Conservation (phyloP, 1,140 invertebrate genomes). For the Arion vulgaris region DNA sequence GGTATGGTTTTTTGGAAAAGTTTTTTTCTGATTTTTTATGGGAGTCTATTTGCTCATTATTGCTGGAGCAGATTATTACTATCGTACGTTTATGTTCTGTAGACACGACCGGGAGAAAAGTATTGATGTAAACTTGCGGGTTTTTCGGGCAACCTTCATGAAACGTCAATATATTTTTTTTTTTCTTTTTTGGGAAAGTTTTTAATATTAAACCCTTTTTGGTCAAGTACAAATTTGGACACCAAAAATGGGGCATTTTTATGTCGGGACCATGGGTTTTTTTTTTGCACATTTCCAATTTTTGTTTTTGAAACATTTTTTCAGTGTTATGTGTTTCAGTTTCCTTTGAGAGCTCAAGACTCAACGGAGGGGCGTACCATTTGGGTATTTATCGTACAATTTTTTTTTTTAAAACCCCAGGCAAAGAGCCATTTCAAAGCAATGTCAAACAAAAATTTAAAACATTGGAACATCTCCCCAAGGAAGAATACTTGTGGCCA, state of each 20-base stretch:
- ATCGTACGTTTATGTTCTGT: slow-evolving; percentile 48
- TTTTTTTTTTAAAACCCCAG: slow-evolving; percentile 46
- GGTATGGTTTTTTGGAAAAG: slow-evolving; percentile 53
- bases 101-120: no score
- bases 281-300: slow-evolving; percentile 46
- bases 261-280: slow-evolving; percentile 44
- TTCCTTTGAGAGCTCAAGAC: slow-evolving; percentile 46
- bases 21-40: slow-evolving; percentile 67
- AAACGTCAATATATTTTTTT: slow-evolving; percentile 36
- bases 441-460: background rate
- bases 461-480: no score
- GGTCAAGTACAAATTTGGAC: slow-evolving; percentile 9
- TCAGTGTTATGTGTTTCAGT: slow-evolving; percentile 50
- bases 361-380: no score
- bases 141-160: slow-evolving; percentile 48
- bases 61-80: no score
- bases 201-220: slow-evolving; percentile 54
- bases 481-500: slow-evolving; percentile 1
- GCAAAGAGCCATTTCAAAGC: slow-evolving; percentile 34
- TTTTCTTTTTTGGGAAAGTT: slow-evolving; percentile 53
- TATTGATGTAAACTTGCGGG: no score
- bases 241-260: background rate
- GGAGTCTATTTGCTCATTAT: slow-evolving; percentile 64
- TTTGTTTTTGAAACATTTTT: slow-evolving; percentile 46
- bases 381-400: no score